Conservation (phyloP, 2,888 invertebrate species). For the Andrena chrysosceles region DNA sequence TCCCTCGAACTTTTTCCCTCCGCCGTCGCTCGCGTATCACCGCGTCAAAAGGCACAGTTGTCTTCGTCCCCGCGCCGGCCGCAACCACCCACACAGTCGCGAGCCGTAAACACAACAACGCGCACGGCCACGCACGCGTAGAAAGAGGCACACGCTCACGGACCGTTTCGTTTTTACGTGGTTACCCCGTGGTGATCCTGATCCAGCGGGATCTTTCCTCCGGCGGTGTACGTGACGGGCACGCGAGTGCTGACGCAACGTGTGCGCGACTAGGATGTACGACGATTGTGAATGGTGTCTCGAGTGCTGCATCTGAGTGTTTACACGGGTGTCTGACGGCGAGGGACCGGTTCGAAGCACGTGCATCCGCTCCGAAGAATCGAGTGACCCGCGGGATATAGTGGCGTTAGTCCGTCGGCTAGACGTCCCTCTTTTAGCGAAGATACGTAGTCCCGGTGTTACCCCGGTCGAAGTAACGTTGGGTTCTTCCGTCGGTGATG, state of each 20-base stretch:
- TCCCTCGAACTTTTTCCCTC: conserved; percentile 6
- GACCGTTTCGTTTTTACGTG: conserved; percentile 49
- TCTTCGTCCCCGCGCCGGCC: conserved; percentile 47
- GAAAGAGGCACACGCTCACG: conserved; percentile 51
- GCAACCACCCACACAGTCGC: conserved; percentile 42
- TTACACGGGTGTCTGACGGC: conserved; percentile 36
- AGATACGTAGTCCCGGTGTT: conserved; percentile 3
- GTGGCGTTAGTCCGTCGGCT: conserved; percentile 53
- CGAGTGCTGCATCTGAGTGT: conserved; percentile 56
- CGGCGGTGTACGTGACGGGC: neutral
- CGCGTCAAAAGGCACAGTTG: conserved; percentile 33
- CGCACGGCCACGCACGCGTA: conserved; percentile 69
- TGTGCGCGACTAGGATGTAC: conserved; percentile 7
- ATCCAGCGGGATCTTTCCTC: conserved; percentile 33
- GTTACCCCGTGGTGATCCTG: conserved; percentile 26
- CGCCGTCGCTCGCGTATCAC: conserved; percentile 3
- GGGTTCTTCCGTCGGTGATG: too few relatives aligned
- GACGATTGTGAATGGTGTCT: conserved; percentile 56
- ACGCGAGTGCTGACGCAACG: conserved; percentile 28
- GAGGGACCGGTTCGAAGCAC: conserved; percentile 31
- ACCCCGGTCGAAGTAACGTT: neutral
- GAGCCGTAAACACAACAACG: conserved; percentile 70
- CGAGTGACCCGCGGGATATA: conserved; percentile 24
- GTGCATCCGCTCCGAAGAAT: conserved; percentile 24
- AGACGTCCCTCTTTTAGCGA: conserved; percentile 9